Evolutionary conservation across 64 coral and sea anemone species (phyloP).

Genomic region (Montipora foliosa): DNA sequence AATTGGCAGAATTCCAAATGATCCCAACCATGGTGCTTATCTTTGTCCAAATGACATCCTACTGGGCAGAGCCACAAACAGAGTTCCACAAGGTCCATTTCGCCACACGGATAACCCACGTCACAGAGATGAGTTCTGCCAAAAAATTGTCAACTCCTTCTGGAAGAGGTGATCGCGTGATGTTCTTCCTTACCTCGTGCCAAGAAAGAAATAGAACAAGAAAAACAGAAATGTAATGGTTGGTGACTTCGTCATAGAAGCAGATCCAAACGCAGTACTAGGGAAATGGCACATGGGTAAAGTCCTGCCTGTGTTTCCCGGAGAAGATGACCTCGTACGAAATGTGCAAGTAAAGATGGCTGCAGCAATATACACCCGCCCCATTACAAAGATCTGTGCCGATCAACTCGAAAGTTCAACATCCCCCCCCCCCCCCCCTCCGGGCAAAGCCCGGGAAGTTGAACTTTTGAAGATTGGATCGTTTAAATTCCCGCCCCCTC

Average conservation of each 20-base stretch:
- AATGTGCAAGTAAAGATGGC: constrained; percentile 12
- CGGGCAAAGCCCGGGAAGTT: no score
- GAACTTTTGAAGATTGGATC: no score
- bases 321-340: constrained; percentile 45
- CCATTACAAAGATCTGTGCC: constrained; percentile 47
- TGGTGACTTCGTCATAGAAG: background rate
- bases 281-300: constrained; percentile 57
- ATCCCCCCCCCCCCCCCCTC: no score
- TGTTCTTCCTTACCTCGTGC: constrained; percentile 32
- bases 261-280: constrained; percentile 50
- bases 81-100: constrained; percentile 65
- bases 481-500: no score
- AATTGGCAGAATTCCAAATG: constrained; percentile 61
- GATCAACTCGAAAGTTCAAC: no score
- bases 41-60: constrained; percentile 69
- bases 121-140: constrained; percentile 51
- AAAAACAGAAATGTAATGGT: constrained; percentile 36
- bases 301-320: constrained; percentile 5
- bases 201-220: constrained; percentile 58
- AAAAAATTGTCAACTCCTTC: constrained; percentile 61
- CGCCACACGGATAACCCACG: constrained; percentile 47
- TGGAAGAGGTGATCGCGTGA: constrained; percentile 59
- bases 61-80: constrained; percentile 31
- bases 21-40: constrained; percentile 54
- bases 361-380: constrained; percentile 29